These are phyloP conservation scores for Formica aserva DNA, from an alignment of 2,888 invertebrate species.

Conservation along the genomic window DNA sequence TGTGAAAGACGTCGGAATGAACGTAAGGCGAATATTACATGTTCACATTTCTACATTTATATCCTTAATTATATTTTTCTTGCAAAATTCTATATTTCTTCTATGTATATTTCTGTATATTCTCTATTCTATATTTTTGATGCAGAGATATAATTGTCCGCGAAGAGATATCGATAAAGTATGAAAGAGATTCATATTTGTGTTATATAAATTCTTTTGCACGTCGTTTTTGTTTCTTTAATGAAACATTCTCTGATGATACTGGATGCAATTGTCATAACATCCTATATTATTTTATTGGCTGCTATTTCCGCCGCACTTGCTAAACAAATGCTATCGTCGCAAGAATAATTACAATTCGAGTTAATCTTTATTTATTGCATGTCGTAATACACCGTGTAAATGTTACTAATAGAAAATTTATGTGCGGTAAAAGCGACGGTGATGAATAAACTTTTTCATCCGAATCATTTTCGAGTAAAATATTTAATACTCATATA, in stretches of 20 bases:
- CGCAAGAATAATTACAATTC: background rate
- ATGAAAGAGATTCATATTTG: background rate
- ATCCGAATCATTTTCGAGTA: background rate
- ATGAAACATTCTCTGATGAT: background rate
- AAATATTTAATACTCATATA: constrained; percentile 19
- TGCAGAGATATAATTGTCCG: background rate
- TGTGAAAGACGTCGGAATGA: constrained; percentile 91
- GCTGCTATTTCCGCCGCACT: background rate
- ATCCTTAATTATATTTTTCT: background rate
- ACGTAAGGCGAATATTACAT: constrained; percentile 87
- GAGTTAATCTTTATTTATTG: constrained; percentile 7
- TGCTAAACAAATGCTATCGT: background rate
- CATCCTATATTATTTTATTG: background rate
- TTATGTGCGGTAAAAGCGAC: constrained; percentile 27
- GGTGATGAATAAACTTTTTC: constrained; percentile 13
- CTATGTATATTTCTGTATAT: background rate
- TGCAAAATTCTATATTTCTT: background rate
- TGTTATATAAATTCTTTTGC: background rate
- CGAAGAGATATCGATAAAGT: background rate
- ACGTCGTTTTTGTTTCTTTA: background rate
- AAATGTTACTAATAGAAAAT: constrained; percentile 16
- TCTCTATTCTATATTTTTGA: background rate
- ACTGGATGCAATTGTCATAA: background rate
- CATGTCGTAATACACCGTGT: background rate
- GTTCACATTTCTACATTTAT: background rate